Percentiles rank a stretch among this genome's conserved stretches.
phyloP scores from a whole-genome alignment of 2,888 invertebrate genomes.

The Branchipolynoe longqiensis region DNA sequence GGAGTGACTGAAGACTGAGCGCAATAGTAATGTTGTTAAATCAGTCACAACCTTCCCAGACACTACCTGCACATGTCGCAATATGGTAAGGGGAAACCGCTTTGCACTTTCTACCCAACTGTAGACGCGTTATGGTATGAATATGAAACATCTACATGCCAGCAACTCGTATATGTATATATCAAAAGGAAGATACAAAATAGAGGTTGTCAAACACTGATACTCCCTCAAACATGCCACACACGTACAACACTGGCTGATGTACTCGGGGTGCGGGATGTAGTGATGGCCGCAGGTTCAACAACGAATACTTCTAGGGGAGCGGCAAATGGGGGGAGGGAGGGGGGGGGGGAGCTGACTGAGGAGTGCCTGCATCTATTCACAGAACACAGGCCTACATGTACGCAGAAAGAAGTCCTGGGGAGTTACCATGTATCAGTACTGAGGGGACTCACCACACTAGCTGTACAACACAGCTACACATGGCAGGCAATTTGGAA shows the following conservation, averaged over 20 bases:
- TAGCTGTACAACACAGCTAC: too few species aligned
- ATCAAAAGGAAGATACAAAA: neutral
- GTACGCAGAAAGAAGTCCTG: slow-evolving; percentile 10
- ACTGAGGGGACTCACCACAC: too few species aligned
- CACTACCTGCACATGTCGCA: too few species aligned
- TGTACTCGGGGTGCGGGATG: neutral
- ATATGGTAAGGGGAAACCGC: too few species aligned
- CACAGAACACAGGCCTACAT: slow-evolving; percentile 14
- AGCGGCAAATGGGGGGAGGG: neutral
- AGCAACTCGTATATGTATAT: neutral
- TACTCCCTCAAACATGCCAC: slow-evolving; percentile 8
- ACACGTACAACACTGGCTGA: neutral
- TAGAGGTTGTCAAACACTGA: neutral
- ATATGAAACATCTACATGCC: slow-evolving; percentile 47
- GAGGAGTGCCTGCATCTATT: neutral
- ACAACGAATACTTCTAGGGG: neutral
- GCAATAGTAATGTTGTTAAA: too few species aligned
- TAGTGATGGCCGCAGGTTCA: neutral
- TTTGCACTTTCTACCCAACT: too few species aligned
- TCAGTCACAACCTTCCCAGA: too few species aligned
- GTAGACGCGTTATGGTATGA: too few species aligned
- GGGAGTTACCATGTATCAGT: too few species aligned
- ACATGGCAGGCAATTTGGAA: neutral
- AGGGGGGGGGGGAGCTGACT: neutral
- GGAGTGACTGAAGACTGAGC: too few species aligned